Base-by-base conservation (phyloP, 1,140 invertebrate species). In the Pomacea maculata region DNA sequence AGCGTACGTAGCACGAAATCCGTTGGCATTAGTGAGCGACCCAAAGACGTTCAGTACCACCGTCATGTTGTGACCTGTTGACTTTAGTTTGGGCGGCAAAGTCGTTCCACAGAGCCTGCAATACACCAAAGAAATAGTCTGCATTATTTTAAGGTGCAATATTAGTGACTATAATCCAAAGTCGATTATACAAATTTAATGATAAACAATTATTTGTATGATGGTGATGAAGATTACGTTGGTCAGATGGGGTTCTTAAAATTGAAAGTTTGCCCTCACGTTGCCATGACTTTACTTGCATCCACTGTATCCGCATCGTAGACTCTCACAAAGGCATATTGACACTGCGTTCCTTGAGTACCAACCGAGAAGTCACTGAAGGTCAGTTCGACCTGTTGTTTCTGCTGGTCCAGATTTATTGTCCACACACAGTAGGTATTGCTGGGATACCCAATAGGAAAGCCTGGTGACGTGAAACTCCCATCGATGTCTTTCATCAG, bases 381-480 rank as follows among this genome's bases (percentile, higher is more conserved):
- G n/a, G 67, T 17, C 67, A 70, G 21, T 34, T 70, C 67, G 11
- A 70, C 9, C 10, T 15, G n/a, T 11, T 6, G 57, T 6, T 70
- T 11, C 21, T 7, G 9, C 1, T n/a, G 14, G 11, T 70, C 14
- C 21, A 70, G 6, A 11, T n/a, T 70, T 11, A 70, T n/a, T 12
- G 67, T 70, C 67, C 67, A 70, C n/a, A 70, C 29, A 34, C 67
- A 70, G 67, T 70, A 70, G 67, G 67, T 70, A 21, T 70, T 34
- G 6, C n/a, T 34, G 11, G 67, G 67, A 70, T 70, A 70, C 29
- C 67, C n/a, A 34, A 70, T 6, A 34, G 67, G 67, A 3, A 70
- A 70, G n/a, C 67, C 67, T 12, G 67, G 67, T 11, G 67, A 70
- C 67, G 67, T 25, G 21, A 70, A 70, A 11, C 29, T 70, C 14